Evolutionary conservation across 2,888 invertebrate species (phyloP), one percentile per base, ranked within the genome.

Genomic region (Stegophylla sp.): DNA sequence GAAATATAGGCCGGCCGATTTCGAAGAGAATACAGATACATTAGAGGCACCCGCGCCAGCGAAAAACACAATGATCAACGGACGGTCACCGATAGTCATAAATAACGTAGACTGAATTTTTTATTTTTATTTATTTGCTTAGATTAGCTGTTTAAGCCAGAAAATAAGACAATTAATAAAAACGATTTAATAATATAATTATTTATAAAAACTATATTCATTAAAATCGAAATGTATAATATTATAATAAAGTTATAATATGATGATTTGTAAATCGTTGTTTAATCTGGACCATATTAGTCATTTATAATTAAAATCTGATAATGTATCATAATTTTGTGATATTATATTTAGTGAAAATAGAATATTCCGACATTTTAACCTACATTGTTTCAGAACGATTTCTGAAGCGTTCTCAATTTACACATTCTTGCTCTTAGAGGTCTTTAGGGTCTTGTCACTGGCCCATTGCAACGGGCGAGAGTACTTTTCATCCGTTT

Each of bases 391-490:
- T 74, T 28, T 74, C 63, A 76, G 66, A 76, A 76, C 75, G 75
- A 64, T 66, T 76, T 66, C 53, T 76, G 45, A 67, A 69, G 77
- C 69, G 67, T 69, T 79, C 79, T 79, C 79, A 79, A 71, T 79
- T 79, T 79, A 79, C 79, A 79, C 79, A 71, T 79, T 71, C 61
- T 69, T 51, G 61, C 71, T 79, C 45, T 79, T 63, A 71, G 51
- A 79, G 69, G 71, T 79, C 79, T 79, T 79, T 79, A 79, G 48
- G 59, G 61, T 79, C 71, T 71, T 79, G 79, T 79, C 79, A 79
- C 48, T 17, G 71, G 9, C 63, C 23, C 76, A 51, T 77, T 77
- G n/a, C 79, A 56, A 67, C 28, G 43, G 17, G 51, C 15, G 34
- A 67, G 43, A 59, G 69, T 59, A 77, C 75, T 76, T 69, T 71